Conservation (phyloP, 2,888 invertebrate genomes). For the Aphidoletes aphidimyza region DNA sequence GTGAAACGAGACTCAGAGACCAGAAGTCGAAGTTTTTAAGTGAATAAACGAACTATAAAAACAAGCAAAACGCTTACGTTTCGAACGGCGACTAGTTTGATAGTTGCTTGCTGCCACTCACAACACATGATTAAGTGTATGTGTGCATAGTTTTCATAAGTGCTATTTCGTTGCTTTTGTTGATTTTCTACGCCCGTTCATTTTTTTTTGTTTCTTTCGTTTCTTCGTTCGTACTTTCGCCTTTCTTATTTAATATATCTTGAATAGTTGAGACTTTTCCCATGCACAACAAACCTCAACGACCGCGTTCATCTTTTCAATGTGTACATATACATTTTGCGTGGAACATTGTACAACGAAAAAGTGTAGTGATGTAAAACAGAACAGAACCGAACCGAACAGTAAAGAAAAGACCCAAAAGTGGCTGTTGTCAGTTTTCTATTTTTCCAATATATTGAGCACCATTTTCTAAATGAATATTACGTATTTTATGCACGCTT, state of each 20-base stretch:
- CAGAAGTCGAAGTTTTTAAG: constrained; percentile 49
- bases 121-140: constrained; percentile 46
- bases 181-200: constrained; percentile 4
- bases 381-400: no score
- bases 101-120: constrained; percentile 43
- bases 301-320: no score
- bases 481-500: constrained; percentile 51
- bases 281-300: not conserved
- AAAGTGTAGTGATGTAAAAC: no score
- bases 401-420: not conserved
- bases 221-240: not conserved
- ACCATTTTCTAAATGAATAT: constrained; percentile 30
- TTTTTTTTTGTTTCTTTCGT: not conserved
- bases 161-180: constrained; percentile 45
- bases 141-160: constrained; percentile 51
- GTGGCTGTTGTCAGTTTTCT: constrained; percentile 46
- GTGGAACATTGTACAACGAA: no score
- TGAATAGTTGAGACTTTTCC: constrained; percentile 19
- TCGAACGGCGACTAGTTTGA: not conserved
- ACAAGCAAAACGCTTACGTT: constrained; percentile 37
- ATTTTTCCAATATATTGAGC: constrained; percentile 1
- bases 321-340: no score
- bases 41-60: constrained; percentile 33
- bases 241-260: not conserved
- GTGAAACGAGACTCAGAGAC: not conserved